phyloP scores from a whole-genome alignment of 92 coral and sea anemone genomes.

The Meandrina meandrites region DNA sequence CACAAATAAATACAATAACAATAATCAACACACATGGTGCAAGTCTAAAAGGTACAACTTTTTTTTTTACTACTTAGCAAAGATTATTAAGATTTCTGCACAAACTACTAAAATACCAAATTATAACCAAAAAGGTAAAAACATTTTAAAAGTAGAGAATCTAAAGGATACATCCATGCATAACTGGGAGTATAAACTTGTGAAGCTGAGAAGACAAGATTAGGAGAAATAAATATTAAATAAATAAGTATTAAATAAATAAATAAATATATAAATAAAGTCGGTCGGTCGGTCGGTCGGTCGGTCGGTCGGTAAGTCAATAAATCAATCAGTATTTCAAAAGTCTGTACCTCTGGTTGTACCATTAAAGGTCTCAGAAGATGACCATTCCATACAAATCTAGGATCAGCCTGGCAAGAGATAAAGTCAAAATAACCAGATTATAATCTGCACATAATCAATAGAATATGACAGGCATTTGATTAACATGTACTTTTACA shows the following conservation, averaged over 20 bases:
- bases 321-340: not conserved
- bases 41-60: not conserved
- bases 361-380: conserved; percentile 84
- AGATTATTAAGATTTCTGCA: no score
- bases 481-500: not conserved
- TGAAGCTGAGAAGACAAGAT: conserved; percentile 72
- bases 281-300: no score
- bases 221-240: not conserved
- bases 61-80: no score
- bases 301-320: no score
- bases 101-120: no score
- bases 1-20: no score
- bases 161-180: conserved; percentile 99
- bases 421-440: not conserved
- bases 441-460: no score
- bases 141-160: no score
- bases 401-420: conserved; percentile 80
- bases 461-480: no score
- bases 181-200: conserved; percentile 90
- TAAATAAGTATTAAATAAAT: not conserved
- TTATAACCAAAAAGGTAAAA: no score
- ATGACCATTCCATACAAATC: conserved; percentile 97
- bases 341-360: conserved; percentile 87
- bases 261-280: not conserved
- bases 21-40: no score